Conservation (phyloP, 1,140 invertebrate genomes). For the Rhysida immarginata region DNA sequence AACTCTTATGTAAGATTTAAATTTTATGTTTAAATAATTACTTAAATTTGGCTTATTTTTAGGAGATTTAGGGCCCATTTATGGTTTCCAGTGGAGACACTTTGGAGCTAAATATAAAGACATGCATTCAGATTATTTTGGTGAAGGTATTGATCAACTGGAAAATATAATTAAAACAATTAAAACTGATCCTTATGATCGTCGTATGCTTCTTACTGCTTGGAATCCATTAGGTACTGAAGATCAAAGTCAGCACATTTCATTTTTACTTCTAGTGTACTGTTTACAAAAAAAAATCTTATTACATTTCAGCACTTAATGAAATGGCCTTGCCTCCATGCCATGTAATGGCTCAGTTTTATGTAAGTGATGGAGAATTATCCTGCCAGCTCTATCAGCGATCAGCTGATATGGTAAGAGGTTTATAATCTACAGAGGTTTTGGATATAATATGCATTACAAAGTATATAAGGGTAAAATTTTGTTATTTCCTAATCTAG, state of each 20-base stretch:
- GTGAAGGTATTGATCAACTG: constrained; percentile 83
- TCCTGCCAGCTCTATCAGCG: constrained; percentile 92
- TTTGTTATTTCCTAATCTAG: no score
- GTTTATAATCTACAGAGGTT: no score
- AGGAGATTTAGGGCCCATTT: constrained; percentile 84
- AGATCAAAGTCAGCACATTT: not conserved
- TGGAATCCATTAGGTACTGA: constrained; percentile 66
- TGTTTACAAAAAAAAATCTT: no score
- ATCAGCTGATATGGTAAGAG: constrained; percentile 75
- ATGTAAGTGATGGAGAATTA: constrained; percentile 60
- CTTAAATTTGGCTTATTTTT: not conserved
- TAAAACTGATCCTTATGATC: constrained; percentile 64
- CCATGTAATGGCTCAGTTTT: constrained; percentile 90
- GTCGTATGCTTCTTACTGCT: constrained; percentile 83
- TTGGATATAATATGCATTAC: no score
- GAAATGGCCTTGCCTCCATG: constrained; percentile 96
- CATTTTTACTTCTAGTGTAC: no score
- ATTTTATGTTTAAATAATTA: no score
- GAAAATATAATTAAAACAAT: constrained; percentile 63
- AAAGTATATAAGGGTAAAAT: no score
- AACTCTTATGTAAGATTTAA: no score
- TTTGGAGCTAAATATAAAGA: constrained; percentile 85
- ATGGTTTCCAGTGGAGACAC: constrained; percentile 99
- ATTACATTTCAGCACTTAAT: constrained; percentile 46
- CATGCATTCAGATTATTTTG: constrained; percentile 64